phyloP scores from a whole-genome alignment of 2,888 invertebrate species.

The Spialia ferax region DNA sequence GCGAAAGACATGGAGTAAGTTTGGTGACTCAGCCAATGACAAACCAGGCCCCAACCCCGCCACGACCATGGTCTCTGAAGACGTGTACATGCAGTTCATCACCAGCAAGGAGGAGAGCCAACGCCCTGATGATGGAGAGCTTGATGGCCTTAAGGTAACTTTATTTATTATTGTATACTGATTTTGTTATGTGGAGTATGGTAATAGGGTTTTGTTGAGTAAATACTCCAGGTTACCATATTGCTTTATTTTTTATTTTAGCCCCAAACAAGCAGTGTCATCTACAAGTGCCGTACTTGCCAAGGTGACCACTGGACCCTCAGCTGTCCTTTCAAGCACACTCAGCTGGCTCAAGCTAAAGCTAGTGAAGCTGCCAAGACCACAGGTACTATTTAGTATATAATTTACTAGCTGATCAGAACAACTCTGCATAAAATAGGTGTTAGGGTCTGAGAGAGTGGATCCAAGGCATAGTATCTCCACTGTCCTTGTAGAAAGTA shows the following conservation, averaged over 20 bases:
- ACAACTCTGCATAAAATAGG: too few species aligned
- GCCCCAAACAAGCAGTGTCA: constrained; percentile 88
- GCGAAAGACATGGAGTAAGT: constrained; percentile 98
- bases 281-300: constrained; percentile 96
- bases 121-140: constrained; percentile 93
- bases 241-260: too few species aligned
- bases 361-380: constrained; percentile 76
- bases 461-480: too few species aligned
- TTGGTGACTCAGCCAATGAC: constrained; percentile 96
- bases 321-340: constrained; percentile 99
- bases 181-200: too few species aligned
- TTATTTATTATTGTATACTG: neutral
- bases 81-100: constrained; percentile 97
- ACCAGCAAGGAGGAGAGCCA: constrained; percentile 95
- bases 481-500: too few species aligned
- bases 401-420: too few species aligned
- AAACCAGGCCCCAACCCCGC: constrained; percentile 99
- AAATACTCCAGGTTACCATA: too few species aligned
- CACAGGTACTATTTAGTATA: constrained; percentile 60
- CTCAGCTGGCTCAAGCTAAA: constrained; percentile 90
- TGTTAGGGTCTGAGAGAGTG: too few species aligned
- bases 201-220: too few species aligned
- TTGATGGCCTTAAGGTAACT: constrained; percentile 93
- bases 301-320: constrained; percentile 99
- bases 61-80: constrained; percentile 98